Evolutionary conservation across 2,888 invertebrate genomes (phyloP), one percentile per base, ranked within the genome.

Genomic region (Lapara coniferarum): DNA sequence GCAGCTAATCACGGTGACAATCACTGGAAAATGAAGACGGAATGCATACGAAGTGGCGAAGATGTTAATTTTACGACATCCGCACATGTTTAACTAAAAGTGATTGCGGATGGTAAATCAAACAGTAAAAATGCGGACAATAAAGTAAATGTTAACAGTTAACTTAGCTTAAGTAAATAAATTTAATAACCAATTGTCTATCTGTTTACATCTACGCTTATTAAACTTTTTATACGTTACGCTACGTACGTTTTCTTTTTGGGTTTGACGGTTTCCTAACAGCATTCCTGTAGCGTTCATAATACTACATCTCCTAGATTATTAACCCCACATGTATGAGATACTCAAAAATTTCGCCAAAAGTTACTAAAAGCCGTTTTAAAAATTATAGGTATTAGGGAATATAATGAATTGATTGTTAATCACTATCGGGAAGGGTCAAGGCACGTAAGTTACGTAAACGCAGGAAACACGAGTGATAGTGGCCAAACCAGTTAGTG

Each of bases 381-480:
- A 25, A 25, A 25, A 25, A 25, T 25, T 25, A 25, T 25, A 25
- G 25, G 25, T 25, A 25, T 25, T 2, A 25, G 25, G 25, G 25
- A 51, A 51, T n/a, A n/a, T n/a, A n/a, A n/a, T n/a, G n/a, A n/a
- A n/a, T n/a, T n/a, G n/a, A n/a, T n/a, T n/a, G n/a, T n/a, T 19
- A 1, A 19, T 2, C 8, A 19, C 53, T 16, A 4, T 19, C 19
- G 10, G 2, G 19, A 19, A 46, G 10, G 63, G 63, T 63, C 63
- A 63, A 63, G 63, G 63, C 10, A 19, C 14, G 37, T 57, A 7
- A 19, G 55, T 63, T 63, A 49, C 49, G 49, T 19, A 63, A 63
- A 16, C 8, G 25, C 13, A 63, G 63, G 46, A 49, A 49, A 49
- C 44, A 46, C 7, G 19, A 63, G 63, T 63, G 49, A 63, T 63